These are phyloP conservation scores for Lepeophtheirus salmonis DNA, from an alignment of 1,140 invertebrate genomes.

Conservation along the genomic window DNA sequence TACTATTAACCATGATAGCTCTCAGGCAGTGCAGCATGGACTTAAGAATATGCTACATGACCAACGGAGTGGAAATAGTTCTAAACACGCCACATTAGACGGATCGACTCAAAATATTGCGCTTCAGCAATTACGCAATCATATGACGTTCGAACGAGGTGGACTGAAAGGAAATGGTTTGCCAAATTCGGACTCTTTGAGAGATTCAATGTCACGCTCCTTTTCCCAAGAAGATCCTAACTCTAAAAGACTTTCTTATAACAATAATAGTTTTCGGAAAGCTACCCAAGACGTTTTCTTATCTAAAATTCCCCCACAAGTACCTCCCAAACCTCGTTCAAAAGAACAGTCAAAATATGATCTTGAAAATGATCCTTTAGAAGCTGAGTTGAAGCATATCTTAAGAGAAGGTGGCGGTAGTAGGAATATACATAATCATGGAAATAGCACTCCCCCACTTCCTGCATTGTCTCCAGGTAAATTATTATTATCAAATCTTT, in stretches of 20 bases:
- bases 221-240: not conserved
- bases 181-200: not conserved
- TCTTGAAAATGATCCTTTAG: not conserved
- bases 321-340: conserved; percentile 7
- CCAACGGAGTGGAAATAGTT: not conserved
- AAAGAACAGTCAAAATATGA: not conserved
- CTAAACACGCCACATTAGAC: conserved; percentile 12
- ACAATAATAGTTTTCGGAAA: conserved; percentile 12
- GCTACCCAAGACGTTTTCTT: conserved; percentile 5
- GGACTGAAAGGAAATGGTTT: not conserved
- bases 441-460: conserved; percentile 4
- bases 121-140: conserved; percentile 5
- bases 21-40: conserved; percentile 2
- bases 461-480: conserved; percentile 7
- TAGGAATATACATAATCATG: not conserved
- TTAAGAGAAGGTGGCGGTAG: not conserved
- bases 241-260: conserved; percentile 6
- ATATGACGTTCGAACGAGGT: not conserved
- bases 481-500: not conserved
- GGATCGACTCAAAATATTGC: not conserved
- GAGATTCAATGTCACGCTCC: not conserved
- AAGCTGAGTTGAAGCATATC: conserved; percentile 13
- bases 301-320: conserved; percentile 4
- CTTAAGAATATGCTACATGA: conserved; percentile 8
- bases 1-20: conserved; percentile 1